phyloP scores from a whole-genome alignment of 2,888 invertebrate species.

The Argyresthia albistria region DNA sequence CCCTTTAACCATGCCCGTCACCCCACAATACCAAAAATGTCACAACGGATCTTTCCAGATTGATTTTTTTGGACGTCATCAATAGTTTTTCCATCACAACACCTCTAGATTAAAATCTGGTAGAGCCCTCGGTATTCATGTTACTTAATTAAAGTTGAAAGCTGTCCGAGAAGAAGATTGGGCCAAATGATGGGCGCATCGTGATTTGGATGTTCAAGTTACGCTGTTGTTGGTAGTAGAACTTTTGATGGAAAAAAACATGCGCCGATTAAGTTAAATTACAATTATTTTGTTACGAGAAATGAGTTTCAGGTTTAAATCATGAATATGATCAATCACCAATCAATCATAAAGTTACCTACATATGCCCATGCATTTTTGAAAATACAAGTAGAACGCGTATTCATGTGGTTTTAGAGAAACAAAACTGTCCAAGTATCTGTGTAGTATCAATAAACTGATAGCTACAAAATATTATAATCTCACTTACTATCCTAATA shows the following conservation, averaged over 20 bases:
- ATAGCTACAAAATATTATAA: neutral
- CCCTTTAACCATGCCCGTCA: conserved; percentile 55
- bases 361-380: no score
- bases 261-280: no score
- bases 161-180: conserved; percentile 17
- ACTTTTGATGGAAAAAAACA: neutral
- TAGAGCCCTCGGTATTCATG: conserved; percentile 23
- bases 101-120: conserved; percentile 48
- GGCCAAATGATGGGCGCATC: neutral
- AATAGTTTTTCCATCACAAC: conserved; percentile 31
- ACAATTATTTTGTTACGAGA: no score
- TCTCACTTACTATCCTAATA: neutral
- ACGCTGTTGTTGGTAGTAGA: neutral
- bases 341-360: no score
- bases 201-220: neutral
- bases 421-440: neutral
- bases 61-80: conserved; percentile 46
- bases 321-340: no score
- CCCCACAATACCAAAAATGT: conserved; percentile 48
- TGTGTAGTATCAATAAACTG: neutral
- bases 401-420: no score
- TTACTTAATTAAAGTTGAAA: conserved; percentile 28
- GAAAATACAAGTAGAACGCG: no score
- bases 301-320: no score
- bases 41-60: conserved; percentile 58